Base-by-base conservation (phyloP, 1,140 invertebrate species). In the Alviniconcha marisindica region DNA sequence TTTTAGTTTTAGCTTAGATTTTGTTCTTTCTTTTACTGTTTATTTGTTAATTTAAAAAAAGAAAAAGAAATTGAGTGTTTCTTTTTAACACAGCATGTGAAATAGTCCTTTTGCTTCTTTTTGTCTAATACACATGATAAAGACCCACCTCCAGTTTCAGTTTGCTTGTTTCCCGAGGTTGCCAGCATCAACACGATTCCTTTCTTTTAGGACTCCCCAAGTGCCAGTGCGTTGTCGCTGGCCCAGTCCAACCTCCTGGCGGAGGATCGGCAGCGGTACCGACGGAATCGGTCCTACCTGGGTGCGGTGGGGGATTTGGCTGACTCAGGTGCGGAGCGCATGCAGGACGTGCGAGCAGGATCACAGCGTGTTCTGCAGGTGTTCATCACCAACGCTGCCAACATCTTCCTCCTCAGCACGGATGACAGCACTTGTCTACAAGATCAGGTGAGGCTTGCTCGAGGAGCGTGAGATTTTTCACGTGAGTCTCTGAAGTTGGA, bases 371-470 rank as follows among this genome's bases (percentile, higher is more conserved):
- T 98, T 12, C 93, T 98, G 12, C 97, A 98, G 94, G 95, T 98
- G 42, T 99, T 99, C 92, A 97, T 99, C 90, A 98, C 97, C 66
- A 97, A 99, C 95, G 97, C 98, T 2, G 96, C 97, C 14, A 98
- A 98, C 94, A 97, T 99, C 66, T 99, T 99, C 83, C 86, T 91
- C 36, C 83, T 90, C 15, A 79, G 87, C 66, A 84, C 88, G 14
- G 88, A 89, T 5, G 87, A 88, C 63, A 87, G 88, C 28, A 81
- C 48, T 51, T 63, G 73, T 73, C 81, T 91, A 7, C 82, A 85
- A 44, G 89, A 92, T 79, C 90, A 92, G 89, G 91, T 91, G 71
- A 66, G 54, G 79, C 7, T 33, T 21, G 18, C 56, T 60, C 7
- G 10, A 51, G 21, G 21, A 21, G 10, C 48, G 7, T 51, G 21